Evolutionary conservation across 1,140 invertebrate genomes (phyloP), one percentile per base, ranked within the genome.

Genomic region (Epicauta chinensis): DNA sequence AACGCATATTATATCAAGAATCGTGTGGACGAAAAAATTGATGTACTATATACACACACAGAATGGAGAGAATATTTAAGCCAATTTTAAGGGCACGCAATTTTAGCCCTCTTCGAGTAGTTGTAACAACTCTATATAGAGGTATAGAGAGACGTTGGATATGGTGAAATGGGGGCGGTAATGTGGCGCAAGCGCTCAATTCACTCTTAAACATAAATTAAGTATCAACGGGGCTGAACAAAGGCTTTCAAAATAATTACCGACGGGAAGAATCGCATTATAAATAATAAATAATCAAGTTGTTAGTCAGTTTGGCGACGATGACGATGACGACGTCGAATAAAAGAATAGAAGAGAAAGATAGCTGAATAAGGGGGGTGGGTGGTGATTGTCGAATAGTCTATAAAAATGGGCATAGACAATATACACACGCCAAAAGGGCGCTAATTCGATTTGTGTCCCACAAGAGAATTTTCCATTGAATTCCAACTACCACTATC

Each of bases 211-310:
- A 38, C 46, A 56, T 61, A 61, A 61, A 61, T 61, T 61, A 59
- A 59, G 51, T 61, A 61, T 43, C 23, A 43, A 34, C 36, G 41
- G 35, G 55, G 59, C 57, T 58, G 59, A 61, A 61, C 59, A 61
- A 56, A 61, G 54, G 59, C 60, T 61, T 52, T 59, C 56, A 61
- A 61, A 61, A 61, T 61, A 61, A 61, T 61, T 61, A 61, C 56
- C 51, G 56, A 59, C 56, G 23, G 58, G 51, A 60, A 58, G 52
- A 58, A 43, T 51, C 54, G 51, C 53, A 50, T 52, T 58, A 53
- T 61, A 61, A 61, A 61, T 61, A 61, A 61, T 61, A 59, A 56
- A 61, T 61, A 61, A 59, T 48, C 50, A 47, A 58, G 52, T 61
- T 61, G 56, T 58, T 58, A 61, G 60, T 59, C 54, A 60, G 53